Conservation (phyloP, 2,113 vertebrate genomes). For the Pseudorectes ferrugineus region DNA sequence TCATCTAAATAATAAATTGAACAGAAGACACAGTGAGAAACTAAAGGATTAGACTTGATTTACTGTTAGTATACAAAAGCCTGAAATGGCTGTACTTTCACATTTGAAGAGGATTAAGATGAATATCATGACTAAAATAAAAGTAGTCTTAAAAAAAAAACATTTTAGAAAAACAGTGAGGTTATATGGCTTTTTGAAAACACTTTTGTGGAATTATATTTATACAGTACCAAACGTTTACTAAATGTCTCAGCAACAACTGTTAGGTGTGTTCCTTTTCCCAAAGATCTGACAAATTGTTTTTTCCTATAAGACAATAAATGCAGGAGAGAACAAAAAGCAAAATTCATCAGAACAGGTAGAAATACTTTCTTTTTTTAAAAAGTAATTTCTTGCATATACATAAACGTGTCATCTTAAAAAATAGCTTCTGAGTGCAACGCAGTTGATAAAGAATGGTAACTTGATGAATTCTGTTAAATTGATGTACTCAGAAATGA, state of each 20-base stretch:
- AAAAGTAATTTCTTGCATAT: background rate
- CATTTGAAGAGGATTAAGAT: background rate
- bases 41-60: background rate
- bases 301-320: slow-evolving; percentile 21
- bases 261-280: background rate
- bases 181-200: background rate
- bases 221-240: background rate
- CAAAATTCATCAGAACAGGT: background rate
- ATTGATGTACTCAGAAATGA: background rate
- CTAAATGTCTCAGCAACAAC: slow-evolving; percentile 15
- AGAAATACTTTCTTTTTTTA: background rate
- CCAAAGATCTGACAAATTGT: slow-evolving; percentile 11
- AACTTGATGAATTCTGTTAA: background rate
- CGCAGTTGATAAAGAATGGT: background rate
- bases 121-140: background rate
- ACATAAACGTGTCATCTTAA: background rate
- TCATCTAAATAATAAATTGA: background rate
- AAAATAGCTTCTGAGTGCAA: background rate
- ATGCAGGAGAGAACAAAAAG: slow-evolving; percentile 6
- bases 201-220: background rate
- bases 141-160: background rate
- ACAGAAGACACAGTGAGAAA: background rate
- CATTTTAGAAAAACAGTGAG: background rate
- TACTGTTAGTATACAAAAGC: background rate
- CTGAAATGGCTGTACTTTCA: background rate